Evolutionary conservation across 2,113 vertebrate species (phyloP).

Genomic region (Calcarius ornatus): DNA sequence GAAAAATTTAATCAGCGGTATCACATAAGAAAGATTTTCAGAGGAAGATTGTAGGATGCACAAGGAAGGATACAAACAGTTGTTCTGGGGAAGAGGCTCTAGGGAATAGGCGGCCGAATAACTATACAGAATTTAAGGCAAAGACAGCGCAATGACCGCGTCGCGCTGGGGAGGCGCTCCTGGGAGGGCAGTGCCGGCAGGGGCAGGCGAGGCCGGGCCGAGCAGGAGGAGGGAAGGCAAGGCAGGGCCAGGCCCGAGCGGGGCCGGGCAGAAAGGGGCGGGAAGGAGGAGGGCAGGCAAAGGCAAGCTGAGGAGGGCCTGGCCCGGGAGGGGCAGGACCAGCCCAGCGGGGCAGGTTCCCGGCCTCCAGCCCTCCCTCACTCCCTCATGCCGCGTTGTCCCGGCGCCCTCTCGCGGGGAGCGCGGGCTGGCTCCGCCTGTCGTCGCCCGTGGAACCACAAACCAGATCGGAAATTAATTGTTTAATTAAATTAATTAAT

Average conservation of each 20-base stretch:
- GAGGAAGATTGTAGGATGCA: neutral
- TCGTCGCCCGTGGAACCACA: fast-evolving
- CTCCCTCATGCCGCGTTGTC: neutral
- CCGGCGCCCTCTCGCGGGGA: neutral
- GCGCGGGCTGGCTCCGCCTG: neutral
- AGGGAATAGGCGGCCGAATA: neutral
- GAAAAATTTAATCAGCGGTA: fast-evolving
- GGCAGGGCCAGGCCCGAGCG: no score
- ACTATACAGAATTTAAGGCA: no score
- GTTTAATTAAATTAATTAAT: no score
- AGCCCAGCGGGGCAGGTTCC: neutral
- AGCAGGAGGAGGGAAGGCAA: no score
- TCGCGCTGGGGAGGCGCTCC: neutral
- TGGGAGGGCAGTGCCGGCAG: no score
- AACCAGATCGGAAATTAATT: neutral
- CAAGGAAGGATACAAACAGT: neutral
- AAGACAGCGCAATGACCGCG: no score
- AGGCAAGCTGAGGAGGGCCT: no score
- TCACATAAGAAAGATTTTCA: neutral
- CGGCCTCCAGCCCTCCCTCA: neutral
- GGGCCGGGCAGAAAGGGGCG: no score
- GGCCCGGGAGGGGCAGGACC: no score
- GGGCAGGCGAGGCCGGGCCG: no score
- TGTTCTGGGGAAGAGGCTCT: neutral
- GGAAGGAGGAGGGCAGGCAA: no score